phyloP scores from a whole-genome alignment of 2,797 vertebrate species.

The Cynodonichthys magdalenae region DNA sequence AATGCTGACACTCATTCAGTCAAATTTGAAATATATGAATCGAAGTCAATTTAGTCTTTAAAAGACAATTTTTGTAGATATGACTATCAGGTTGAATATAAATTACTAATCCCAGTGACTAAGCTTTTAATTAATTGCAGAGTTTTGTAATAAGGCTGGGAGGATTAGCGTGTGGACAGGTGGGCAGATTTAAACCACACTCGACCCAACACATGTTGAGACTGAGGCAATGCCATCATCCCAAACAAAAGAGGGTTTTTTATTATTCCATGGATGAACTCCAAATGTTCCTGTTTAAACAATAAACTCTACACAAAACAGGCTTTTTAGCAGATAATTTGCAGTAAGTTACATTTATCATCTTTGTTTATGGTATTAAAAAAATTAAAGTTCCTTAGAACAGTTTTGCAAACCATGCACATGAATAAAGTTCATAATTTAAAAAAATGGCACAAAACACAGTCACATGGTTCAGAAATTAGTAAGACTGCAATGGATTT shows the following conservation, averaged over 20 bases:
- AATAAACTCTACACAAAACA: constrained; percentile 8
- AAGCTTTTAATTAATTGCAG: constrained; percentile 79
- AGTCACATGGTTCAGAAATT: no score
- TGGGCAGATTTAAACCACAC: constrained; percentile 76
- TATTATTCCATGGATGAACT: constrained; percentile 52
- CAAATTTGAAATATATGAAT: neutral
- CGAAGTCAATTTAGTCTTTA: neutral
- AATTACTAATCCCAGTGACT: constrained; percentile 74
- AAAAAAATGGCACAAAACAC: no score
- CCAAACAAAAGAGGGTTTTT: constrained; percentile 72
- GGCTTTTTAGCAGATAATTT: neutral
- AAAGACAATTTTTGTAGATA: constrained; percentile 27
- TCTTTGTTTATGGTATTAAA: neutral
- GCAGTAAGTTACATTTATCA: neutral
- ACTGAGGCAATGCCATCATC: constrained; percentile 67
- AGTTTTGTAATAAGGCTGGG: constrained; percentile 74
- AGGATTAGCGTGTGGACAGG: constrained; percentile 78
- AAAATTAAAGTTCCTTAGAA: neutral
- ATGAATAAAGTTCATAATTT: no score
- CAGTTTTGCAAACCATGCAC: no score
- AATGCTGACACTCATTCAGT: neutral
- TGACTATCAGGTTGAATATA: constrained; percentile 67
- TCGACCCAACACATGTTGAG: constrained; percentile 76
- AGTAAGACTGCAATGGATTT: no score
- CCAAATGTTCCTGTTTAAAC: constrained; percentile 53